A percentile compares a stretch with the other conserved stretches of the same genome.
phyloP scores from a whole-genome alignment of 2,888 invertebrate species.

The Marasmarcha lunaedactyla region DNA sequence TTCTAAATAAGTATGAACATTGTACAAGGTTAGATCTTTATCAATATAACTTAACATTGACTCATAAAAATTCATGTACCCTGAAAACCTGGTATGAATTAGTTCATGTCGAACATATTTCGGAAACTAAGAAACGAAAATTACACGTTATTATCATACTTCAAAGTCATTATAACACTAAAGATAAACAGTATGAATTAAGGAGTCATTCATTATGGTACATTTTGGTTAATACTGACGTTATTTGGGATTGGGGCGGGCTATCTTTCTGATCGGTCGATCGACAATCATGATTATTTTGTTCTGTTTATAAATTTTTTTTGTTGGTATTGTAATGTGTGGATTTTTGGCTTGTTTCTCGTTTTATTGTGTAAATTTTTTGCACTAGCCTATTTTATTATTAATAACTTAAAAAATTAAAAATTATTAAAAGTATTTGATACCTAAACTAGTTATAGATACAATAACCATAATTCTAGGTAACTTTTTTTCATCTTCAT shows the following conservation, averaged over 20 bases:
- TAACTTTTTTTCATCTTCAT: no score
- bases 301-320: not conserved
- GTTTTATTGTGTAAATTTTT: no score
- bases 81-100: slow-evolving; percentile 38
- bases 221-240: slow-evolving; percentile 54
- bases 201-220: slow-evolving; percentile 59
- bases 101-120: slow-evolving; percentile 52
- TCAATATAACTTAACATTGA: slow-evolving; percentile 15
- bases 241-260: slow-evolving; percentile 44
- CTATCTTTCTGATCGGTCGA: slow-evolving; percentile 64
- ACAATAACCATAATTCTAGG: no score
- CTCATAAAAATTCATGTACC: slow-evolving; percentile 47
- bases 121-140: slow-evolving; percentile 58
- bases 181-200: slow-evolving; percentile 65
- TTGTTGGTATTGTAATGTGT: not conserved
- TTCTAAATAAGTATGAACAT: slow-evolving; percentile 20
- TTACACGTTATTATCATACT: slow-evolving; percentile 63
- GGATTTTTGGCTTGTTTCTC: no score
- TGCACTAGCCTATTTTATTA: no score
- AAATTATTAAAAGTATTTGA: no score
- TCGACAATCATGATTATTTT: slow-evolving; percentile 30
- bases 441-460: no score
- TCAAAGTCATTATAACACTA: slow-evolving; percentile 64
- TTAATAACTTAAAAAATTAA: no score
- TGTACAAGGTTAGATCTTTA: slow-evolving; percentile 2